Conservation (phyloP, 2,797 vertebrate genomes). For the Peromyscus nudipes region DNA sequence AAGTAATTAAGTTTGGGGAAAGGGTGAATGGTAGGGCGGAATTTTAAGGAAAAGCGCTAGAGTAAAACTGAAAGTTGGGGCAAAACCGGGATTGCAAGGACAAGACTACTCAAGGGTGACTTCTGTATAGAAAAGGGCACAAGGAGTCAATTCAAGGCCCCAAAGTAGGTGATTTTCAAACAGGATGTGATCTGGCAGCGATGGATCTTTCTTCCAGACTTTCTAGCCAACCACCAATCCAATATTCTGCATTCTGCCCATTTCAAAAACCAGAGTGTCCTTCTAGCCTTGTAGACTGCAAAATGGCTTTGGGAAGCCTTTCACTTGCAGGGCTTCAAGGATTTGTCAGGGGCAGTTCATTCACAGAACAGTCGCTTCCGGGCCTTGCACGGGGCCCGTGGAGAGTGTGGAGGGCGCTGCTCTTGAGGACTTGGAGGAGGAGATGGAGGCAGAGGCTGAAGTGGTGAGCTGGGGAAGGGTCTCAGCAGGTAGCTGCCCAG, state of each 20-base stretch:
- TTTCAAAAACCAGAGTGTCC: neutral
- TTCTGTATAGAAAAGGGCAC: neutral
- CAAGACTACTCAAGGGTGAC: neutral
- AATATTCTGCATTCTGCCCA: neutral
- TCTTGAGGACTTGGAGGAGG: neutral
- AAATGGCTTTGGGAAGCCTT: neutral
- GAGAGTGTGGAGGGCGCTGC: neutral
- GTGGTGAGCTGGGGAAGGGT: neutral
- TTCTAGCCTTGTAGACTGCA: neutral
- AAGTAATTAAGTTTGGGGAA: neutral
- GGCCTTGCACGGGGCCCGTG: neutral
- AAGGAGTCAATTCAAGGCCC: neutral
- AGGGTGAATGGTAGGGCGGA: neutral
- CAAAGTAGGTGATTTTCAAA: slow-evolving; percentile 5
- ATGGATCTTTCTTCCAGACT: neutral
- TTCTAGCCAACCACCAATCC: neutral
- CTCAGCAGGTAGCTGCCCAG: neutral
- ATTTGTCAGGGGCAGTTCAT: neutral
- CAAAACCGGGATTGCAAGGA: neutral
- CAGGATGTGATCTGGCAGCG: neutral
- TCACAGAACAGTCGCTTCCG: neutral
- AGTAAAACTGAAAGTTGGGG: neutral
- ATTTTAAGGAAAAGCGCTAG: slow-evolving; percentile 31
- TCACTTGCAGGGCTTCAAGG: neutral
- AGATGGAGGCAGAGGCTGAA: slow-evolving; percentile 55